A percentile compares a stretch with the other conserved stretches of the same genome.
phyloP scores from a whole-genome alignment of 2,797 vertebrate genomes.

The Tolypeutes matacus region DNA sequence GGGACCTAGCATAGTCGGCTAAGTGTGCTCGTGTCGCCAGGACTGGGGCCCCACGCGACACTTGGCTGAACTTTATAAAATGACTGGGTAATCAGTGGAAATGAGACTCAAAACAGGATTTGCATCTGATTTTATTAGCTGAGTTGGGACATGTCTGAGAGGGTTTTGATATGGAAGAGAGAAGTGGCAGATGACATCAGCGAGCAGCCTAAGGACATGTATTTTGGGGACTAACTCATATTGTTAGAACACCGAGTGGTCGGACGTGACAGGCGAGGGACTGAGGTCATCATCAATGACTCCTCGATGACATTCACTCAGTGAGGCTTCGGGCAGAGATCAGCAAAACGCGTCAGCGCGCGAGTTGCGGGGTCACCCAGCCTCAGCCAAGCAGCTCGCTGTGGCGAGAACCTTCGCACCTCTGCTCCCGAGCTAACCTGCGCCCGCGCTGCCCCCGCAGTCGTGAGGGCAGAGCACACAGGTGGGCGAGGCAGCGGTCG shows the following conservation, averaged over 20 bases:
- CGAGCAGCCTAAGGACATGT: neutral
- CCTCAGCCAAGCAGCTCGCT: too few relatives aligned
- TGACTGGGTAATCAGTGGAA: neutral
- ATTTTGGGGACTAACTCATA: fast-evolving
- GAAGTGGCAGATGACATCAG: neutral
- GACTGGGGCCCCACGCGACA: fast-evolving
- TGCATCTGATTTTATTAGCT: neutral
- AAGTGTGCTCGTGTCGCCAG: fast-evolving
- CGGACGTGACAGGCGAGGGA: neutral
- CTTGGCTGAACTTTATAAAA: neutral
- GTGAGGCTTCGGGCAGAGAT: neutral
- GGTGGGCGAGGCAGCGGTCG: neutral
- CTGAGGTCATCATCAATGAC: neutral
- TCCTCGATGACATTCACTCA: neutral
- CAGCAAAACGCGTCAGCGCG: neutral
- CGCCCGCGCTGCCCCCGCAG: fast-evolving
- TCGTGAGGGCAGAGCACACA: neutral
- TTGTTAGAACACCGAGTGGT: neutral
- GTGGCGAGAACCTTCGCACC: too few relatives aligned
- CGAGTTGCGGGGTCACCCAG: too few relatives aligned
- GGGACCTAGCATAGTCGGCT: fast-evolving
- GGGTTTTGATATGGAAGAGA: neutral
- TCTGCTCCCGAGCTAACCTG: fast-evolving
- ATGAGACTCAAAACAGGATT: neutral
- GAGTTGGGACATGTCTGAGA: neutral